These are phyloP conservation scores for Octodon degus DNA, from an alignment of 2,113 vertebrate species.

Conservation along the genomic window DNA sequence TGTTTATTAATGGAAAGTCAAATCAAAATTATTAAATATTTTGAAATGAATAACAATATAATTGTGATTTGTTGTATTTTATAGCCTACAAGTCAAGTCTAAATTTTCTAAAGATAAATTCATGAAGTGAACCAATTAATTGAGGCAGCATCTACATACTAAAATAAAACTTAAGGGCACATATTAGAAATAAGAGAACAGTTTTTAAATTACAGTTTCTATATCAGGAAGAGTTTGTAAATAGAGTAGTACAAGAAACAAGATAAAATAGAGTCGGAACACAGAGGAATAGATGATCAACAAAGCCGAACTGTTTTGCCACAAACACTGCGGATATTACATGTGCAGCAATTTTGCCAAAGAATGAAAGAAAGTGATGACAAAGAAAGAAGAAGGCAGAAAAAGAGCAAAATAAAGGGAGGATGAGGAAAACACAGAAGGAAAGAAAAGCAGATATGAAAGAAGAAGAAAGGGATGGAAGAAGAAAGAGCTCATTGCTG, in stretches of 20 bases:
- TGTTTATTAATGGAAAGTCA: neutral
- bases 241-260: neutral
- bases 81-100: neutral
- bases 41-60: neutral
- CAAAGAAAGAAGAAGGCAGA: neutral
- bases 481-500: neutral
- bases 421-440: rapidly evolving
- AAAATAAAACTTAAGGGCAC: neutral
- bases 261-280: neutral
- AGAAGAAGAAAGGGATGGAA: neutral
- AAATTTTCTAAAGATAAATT: neutral
- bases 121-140: neutral
- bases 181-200: neutral
- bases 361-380: neutral
- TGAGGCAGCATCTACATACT: neutral
- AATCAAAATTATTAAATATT: neutral
- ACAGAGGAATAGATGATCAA: neutral
- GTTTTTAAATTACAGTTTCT: neutral
- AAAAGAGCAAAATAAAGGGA: neutral
- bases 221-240: neutral
- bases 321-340: neutral
- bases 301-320: neutral
- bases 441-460: no score
- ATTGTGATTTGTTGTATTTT: neutral
- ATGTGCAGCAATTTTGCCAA: neutral